Conservation (phyloP, 2,888 invertebrate genomes). For the Opisthograptis luteolata region DNA sequence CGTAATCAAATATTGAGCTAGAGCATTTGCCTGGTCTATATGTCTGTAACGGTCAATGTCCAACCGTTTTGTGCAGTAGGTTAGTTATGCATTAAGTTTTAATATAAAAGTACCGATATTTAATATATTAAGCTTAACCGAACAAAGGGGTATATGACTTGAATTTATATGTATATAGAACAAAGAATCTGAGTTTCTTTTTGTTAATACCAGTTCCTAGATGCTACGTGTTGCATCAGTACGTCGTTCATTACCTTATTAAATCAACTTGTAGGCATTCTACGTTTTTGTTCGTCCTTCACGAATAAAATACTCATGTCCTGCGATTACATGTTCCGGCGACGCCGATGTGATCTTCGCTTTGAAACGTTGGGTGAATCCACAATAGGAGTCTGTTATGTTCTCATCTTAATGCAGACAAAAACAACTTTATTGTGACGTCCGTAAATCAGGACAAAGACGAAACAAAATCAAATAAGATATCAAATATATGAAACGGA, state of each 20-base stretch:
- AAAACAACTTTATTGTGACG: not conserved
- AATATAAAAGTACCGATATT: too few species aligned
- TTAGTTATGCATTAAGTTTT: not conserved
- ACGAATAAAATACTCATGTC: conserved; percentile 58
- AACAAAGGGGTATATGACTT: conserved; percentile 32
- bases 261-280: conserved; percentile 65
- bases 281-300: conserved; percentile 70
- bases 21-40: too few species aligned
- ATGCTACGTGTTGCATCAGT: conserved; percentile 47
- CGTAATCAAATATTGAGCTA: too few species aligned
- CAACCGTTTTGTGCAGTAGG: too few species aligned
- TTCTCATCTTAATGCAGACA: conserved; percentile 24
- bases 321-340: conserved; percentile 64
- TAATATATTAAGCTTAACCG: conserved; percentile 18
- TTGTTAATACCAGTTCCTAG: conserved; percentile 33
- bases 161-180: conserved; percentile 41
- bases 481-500: too few species aligned
- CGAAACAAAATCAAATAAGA: not conserved
- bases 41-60: too few species aligned
- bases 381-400: conserved; percentile 39
- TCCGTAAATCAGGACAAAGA: not conserved
- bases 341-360: conserved; percentile 58
- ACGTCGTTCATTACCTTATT: conserved; percentile 47
- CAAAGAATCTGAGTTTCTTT: conserved; percentile 41
- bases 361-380: conserved; percentile 52